Base-by-base conservation (phyloP, 2,113 vertebrate species). In the Hydrochoerus hydrochaeris region DNA sequence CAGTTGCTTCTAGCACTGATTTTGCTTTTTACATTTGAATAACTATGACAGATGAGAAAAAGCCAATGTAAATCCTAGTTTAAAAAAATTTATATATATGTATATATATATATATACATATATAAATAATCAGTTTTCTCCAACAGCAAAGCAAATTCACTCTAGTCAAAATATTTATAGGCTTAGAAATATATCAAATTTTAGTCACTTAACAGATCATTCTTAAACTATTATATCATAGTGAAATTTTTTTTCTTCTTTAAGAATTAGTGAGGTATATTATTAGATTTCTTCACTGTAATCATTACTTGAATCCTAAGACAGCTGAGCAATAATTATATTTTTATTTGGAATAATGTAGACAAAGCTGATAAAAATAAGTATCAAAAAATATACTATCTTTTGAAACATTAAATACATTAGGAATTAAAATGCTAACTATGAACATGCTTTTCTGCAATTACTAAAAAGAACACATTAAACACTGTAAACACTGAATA, bases 301-400 rank as follows among this genome's bases (percentile, higher is more conserved):
- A 84, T 91, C 19, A 87, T 86, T 41, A 93, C 26, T 89, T 87
- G 57, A 63, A 16, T 49, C 49, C 28, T 81, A 83, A 92, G 44
- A 41, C 0, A 52, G 46, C 20, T 11, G 62, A 94, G 28, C 6
- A 67, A 46, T 86, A 35, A 69, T 81, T 82, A 32, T 63, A 62
- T 67, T 71, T 58, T 77, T 83, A 94, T 88, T 89, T 95, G 12
- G 4, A 78, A 57, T 85, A 67, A 84, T 49, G 38, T 73, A 85
- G 44, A 85, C 22, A 95, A 73, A 54, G 13, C 14, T 71, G 30
- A 88, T 41, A 94, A 58, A 73, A 90, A 19, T 44, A 92, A 63
- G 32, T 57, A 87, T 75, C 19, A 86, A 57, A 91, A 63, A 28
- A 41, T 49, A 92, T 52, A 41, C 12, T 46, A 58, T 35, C 3